Base-by-base conservation (phyloP, 2,888 invertebrate species). In the Agrilus cyanescens region DNA sequence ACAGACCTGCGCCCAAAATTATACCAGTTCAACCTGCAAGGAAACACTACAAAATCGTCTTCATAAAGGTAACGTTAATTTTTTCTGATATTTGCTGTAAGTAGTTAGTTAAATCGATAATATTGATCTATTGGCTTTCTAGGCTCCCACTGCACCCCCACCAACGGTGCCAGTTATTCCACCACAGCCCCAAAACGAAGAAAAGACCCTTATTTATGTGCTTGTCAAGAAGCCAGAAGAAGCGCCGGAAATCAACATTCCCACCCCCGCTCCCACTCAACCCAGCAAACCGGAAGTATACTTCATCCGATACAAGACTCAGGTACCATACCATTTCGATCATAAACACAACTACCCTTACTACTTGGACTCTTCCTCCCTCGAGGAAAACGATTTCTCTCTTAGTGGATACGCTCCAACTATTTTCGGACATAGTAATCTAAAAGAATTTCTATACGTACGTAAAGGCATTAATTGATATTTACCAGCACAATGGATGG, bases 231-330 rank as follows among this genome's bases (percentile, higher is more conserved):
- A 87, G 63, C 88, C 87, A 12, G 88, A 88, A 63, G 84, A 85
- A 51, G 82, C 82, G 55, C 85, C 85, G 39, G 85, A 85, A 45
- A 74, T 87, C 47, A 74, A 78, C 35, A 77, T 88, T 51, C 87
- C 88, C 2, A 81, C 85, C 10, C 81, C 84, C 3, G 80, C 80
- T 36, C 85, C 88, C 34, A 88, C 88, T 31, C 86, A 86, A 60
- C 88, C 88, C 37, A 81, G 84, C 72, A 88, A 88, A 65, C 88
- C 88, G 5, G 88, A 88, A 71, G 88, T 88, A 41, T 88, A 86
- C 74, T 88, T 88, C 73, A 88, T 88, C 72, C 80, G 86, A 71
- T 89, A 88, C 70, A 85, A 85, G 70, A 84, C 84, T 39, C 84
- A 83, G 79, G 83, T 83, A 67, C 25, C 25, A 25, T 25, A 25